These are phyloP conservation scores for Popillia japonica DNA, from an alignment of 1,140 invertebrate species.

Conservation along the genomic window DNA sequence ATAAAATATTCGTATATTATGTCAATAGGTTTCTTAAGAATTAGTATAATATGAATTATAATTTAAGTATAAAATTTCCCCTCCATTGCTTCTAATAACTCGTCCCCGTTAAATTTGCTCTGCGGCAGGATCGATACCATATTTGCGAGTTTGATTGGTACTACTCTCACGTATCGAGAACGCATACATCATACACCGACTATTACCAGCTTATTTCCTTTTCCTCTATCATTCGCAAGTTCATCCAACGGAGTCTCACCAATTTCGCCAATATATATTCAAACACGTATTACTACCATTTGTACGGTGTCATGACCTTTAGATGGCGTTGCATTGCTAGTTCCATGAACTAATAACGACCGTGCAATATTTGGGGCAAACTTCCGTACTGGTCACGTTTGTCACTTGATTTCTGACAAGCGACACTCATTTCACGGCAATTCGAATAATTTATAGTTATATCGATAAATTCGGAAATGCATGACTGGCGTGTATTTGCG, in stretches of 20 bases:
- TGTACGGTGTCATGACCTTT: slow-evolving; percentile 31
- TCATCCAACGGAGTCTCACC: slow-evolving; percentile 21
- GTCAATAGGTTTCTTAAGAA: too few relatives aligned
- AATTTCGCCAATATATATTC: slow-evolving; percentile 34
- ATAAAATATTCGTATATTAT: too few relatives aligned
- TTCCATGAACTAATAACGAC: neutral
- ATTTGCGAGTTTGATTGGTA: neutral
- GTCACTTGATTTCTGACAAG: slow-evolving; percentile 38
- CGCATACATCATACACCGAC: neutral
- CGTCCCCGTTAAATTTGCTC: neutral
- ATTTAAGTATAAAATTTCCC: neutral
- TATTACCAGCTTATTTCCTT: slow-evolving; percentile 23
- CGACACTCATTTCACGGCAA: slow-evolving; percentile 38
- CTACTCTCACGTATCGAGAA: neutral
- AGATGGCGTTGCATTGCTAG: neutral
- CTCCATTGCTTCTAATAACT: neutral
- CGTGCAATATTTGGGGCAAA: slow-evolving; percentile 17
- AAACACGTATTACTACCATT: slow-evolving; percentile 18
- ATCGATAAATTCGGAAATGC: neutral
- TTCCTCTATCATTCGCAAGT: slow-evolving; percentile 16
- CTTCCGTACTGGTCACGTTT: slow-evolving; percentile 35
- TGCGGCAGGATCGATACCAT: neutral
- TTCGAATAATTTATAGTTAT: slow-evolving; percentile 38
- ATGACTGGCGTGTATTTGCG: too few relatives aligned
- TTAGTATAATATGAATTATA: too few relatives aligned